Conservation (phyloP, 2,888 invertebrate genomes). For the Tholera decimalis region DNA sequence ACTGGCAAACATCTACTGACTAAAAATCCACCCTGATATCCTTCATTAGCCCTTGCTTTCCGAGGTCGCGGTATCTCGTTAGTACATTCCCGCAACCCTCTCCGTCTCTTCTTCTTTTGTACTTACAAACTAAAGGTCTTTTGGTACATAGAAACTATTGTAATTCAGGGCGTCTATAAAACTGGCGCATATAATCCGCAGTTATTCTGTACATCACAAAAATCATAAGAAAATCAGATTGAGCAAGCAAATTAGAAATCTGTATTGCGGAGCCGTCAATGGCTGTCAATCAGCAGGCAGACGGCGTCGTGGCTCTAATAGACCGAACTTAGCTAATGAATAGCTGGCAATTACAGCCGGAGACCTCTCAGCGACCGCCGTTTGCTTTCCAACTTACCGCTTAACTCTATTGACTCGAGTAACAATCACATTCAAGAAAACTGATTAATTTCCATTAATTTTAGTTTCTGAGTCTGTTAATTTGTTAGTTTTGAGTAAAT, state of each 20-base stretch:
- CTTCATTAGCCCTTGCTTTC: no score
- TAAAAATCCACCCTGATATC: no score
- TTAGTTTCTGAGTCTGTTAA: neutral
- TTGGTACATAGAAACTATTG: no score
- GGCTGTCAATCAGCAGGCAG: slow-evolving; percentile 29
- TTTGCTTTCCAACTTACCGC: slow-evolving; percentile 13
- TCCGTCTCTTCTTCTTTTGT: no score
- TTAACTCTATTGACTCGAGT: neutral
- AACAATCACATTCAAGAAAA: slow-evolving; percentile 38
- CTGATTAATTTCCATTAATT: slow-evolving; percentile 12
- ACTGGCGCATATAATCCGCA: no score
- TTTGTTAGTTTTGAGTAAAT: neutral
- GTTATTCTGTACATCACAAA: neutral
- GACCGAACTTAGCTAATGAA: slow-evolving; percentile 52
- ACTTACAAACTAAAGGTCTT: no score
- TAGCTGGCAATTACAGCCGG: slow-evolving; percentile 38
- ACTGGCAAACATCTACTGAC: no score
- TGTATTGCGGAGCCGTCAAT: slow-evolving; percentile 7
- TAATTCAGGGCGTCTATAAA: no score
- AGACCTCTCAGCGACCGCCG: slow-evolving; percentile 29
- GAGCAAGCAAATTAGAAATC: slow-evolving; percentile 21
- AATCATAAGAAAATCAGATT: neutral
- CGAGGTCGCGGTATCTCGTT: no score
- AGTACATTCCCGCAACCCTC: no score
- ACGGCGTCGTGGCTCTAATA: slow-evolving; percentile 20